Evolutionary conservation across 2,888 invertebrate species (phyloP).

Genomic region (Hypolimnas misippus): DNA sequence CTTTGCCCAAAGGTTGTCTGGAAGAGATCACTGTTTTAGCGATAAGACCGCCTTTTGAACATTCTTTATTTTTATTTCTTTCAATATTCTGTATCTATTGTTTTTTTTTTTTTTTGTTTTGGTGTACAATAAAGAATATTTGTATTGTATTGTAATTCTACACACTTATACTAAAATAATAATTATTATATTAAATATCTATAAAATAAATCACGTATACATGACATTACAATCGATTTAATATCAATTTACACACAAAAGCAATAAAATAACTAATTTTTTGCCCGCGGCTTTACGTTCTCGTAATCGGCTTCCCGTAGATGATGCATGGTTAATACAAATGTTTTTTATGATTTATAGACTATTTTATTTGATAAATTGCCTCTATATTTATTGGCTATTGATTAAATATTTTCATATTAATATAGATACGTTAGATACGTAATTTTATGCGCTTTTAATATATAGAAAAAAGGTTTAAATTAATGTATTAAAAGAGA

Average conservation of each 20-base stretch:
- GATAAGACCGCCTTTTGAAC: too few species aligned
- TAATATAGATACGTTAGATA: not conserved
- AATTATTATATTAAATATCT: conserved; percentile 1
- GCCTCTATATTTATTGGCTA: conserved; percentile 20
- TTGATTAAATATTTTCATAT: not conserved
- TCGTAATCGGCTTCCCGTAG: conserved; percentile 28
- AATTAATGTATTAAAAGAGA: too few species aligned
- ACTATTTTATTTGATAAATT: conserved; percentile 29
- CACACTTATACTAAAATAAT: not conserved
- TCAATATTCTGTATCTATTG: too few species aligned
- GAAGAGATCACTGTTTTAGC: too few species aligned
- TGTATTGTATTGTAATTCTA: too few species aligned
- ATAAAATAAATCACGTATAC: not conserved
- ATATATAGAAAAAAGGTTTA: too few species aligned
- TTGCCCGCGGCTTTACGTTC: conserved; percentile 23
- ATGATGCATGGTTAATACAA: conserved; percentile 22
- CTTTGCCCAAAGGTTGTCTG: too few species aligned
- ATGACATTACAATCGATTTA: conserved; percentile 3
- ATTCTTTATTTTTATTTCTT: too few species aligned
- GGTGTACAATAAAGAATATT: too few species aligned
- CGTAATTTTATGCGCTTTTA: too few species aligned
- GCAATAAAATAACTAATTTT: conserved; percentile 18
- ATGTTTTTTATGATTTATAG: conserved; percentile 27
- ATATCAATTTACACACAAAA: conserved; percentile 10
- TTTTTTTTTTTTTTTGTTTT: not conserved